phyloP scores from a whole-genome alignment of 2,113 vertebrate species.

The Gymnobelideus leadbeateri region DNA sequence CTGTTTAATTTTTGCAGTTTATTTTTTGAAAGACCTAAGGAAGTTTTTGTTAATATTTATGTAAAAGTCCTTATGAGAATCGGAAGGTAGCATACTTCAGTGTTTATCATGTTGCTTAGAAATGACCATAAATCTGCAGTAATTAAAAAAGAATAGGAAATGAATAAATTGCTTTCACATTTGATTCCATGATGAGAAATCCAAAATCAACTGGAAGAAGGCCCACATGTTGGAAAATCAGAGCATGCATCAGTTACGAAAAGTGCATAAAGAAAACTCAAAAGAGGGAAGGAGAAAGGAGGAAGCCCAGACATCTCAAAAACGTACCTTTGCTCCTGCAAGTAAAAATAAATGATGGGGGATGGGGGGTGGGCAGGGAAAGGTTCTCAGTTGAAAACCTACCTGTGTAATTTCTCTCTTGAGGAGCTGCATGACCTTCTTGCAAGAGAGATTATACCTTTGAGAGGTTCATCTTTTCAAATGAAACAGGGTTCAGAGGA shows the following conservation, averaged over 20 bases:
- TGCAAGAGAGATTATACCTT: neutral
- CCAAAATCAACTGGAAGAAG: slow-evolving; percentile 72
- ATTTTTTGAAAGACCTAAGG: slow-evolving; percentile 55
- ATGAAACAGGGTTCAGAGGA: slow-evolving; percentile 23
- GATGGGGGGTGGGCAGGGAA: neutral
- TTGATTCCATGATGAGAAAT: slow-evolving; percentile 52
- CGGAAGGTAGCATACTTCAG: slow-evolving; percentile 51
- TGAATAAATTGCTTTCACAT: slow-evolving; percentile 63
- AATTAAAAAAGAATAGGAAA: slow-evolving; percentile 74
- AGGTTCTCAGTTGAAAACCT: slow-evolving; percentile 29
- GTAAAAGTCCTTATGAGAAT: slow-evolving; percentile 58
- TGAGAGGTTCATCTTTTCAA: neutral
- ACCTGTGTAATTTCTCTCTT: neutral
- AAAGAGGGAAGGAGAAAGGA: neutral
- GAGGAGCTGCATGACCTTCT: neutral
- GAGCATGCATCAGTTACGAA: slow-evolving; percentile 39
- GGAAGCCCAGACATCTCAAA: neutral
- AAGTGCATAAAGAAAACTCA: slow-evolving; percentile 22
- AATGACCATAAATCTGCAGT: slow-evolving; percentile 65
- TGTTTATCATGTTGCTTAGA: slow-evolving; percentile 44
- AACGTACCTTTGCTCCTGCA: neutral
- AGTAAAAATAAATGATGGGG: slow-evolving; percentile 11
- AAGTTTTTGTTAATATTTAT: slow-evolving; percentile 57
- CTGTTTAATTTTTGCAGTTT: slow-evolving; percentile 55
- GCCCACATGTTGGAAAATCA: slow-evolving; percentile 48